phyloP scores from a whole-genome alignment of 2,113 vertebrate species.

The Grammatotria lemairii region DNA sequence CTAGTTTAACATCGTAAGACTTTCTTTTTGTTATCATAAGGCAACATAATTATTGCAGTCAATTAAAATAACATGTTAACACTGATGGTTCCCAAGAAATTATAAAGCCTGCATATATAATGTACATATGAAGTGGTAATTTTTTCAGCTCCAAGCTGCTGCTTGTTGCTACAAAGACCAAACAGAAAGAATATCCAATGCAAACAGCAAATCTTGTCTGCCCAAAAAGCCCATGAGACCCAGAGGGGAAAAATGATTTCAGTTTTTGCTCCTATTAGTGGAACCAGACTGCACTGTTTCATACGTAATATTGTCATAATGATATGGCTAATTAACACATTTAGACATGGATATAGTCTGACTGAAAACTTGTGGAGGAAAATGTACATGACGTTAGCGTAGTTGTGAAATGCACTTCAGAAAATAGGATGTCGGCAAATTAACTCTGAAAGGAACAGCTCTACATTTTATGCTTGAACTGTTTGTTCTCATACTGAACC shows the following conservation, averaged over 20 bases:
- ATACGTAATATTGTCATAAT: neutral
- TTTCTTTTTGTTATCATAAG: neutral
- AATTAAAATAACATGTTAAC: neutral
- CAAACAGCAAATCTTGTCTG: neutral
- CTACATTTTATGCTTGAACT: slow-evolving; percentile 15
- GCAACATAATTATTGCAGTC: neutral
- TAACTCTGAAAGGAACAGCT: neutral
- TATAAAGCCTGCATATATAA: neutral
- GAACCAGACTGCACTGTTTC: neutral
- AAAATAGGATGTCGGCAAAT: neutral
- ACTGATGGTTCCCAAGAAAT: neutral
- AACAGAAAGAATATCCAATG: neutral
- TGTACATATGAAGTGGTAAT: neutral
- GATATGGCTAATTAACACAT: neutral
- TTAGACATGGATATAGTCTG: neutral
- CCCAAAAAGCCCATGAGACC: neutral
- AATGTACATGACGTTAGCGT: neutral
- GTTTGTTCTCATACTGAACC: neutral
- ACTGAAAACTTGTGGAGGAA: neutral
- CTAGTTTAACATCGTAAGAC: neutral
- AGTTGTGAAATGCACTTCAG: neutral
- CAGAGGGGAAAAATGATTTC: rapidly evolving
- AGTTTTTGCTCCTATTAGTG: neutral
- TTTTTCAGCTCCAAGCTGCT: neutral
- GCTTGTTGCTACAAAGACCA: neutral